Evolutionary conservation across 1,140 invertebrate genomes (phyloP).

Genomic region (Hyles euphorbiae): DNA sequence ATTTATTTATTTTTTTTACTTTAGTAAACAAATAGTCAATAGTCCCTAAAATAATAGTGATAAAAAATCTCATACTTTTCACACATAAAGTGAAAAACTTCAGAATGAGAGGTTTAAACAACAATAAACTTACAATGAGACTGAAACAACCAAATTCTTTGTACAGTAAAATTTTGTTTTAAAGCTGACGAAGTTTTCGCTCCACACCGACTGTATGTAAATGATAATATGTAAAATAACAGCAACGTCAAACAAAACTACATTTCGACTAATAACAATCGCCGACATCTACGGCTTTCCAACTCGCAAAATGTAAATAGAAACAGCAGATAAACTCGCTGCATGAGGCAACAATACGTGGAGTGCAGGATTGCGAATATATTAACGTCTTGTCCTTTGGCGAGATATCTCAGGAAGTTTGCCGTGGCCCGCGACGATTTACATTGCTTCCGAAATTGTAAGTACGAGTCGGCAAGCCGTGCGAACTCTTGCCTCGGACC

Average conservation of each 20-base stretch:
- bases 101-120: too few relatives aligned
- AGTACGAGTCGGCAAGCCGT: slow-evolving; percentile 22
- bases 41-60: too few relatives aligned
- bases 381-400: slow-evolving; percentile 73
- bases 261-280: slow-evolving; percentile 15
- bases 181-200: too few relatives aligned
- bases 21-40: too few relatives aligned
- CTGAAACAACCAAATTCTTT: too few relatives aligned
- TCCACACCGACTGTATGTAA: too few relatives aligned
- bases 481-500: slow-evolving; percentile 16
- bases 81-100: too few relatives aligned
- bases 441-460: slow-evolving; percentile 69
- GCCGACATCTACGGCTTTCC: slow-evolving; percentile 32
- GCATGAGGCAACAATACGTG: slow-evolving; percentile 68
- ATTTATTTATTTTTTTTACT: too few relatives aligned
- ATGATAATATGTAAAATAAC: too few relatives aligned
- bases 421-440: slow-evolving; percentile 61
- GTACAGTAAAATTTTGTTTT: too few relatives aligned
- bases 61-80: too few relatives aligned
- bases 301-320: slow-evolving; percentile 54
- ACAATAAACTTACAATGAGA: too few relatives aligned
- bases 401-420: slow-evolving; percentile 66
- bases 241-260: slow-evolving; percentile 14
- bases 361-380: slow-evolving; percentile 64
- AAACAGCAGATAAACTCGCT: slow-evolving; percentile 50